A percentile compares a stretch with the other conserved stretches of the same genome.
phyloP scores from a whole-genome alignment of 2,113 vertebrate genomes.

The Cynocephalus volans region DNA sequence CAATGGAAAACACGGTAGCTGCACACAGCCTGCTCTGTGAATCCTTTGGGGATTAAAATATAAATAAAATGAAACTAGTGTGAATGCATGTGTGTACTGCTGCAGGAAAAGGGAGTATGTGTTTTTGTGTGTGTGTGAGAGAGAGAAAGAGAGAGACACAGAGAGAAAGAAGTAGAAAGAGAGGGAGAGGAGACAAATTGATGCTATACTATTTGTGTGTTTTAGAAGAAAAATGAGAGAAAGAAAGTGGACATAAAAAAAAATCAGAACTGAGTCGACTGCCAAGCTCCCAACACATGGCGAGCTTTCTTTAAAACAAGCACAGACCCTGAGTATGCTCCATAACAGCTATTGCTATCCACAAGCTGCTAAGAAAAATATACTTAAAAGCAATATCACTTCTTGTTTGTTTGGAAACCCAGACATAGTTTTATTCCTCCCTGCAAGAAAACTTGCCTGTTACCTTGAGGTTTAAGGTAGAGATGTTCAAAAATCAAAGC shows the following conservation, averaged over 20 bases:
- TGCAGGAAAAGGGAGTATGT: neutral
- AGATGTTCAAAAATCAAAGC: neutral
- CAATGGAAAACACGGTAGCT: constrained; percentile 85
- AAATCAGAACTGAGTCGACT: constrained; percentile 71
- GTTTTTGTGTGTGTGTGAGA: neutral
- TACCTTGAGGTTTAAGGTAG: neutral
- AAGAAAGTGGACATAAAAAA: constrained; percentile 75
- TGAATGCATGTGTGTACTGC: constrained; percentile 34
- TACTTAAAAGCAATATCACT: constrained; percentile 38
- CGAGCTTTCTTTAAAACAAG: constrained; percentile 77
- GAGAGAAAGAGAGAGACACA: too few species aligned
- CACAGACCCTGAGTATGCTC: constrained; percentile 57
- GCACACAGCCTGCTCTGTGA: constrained; percentile 82
- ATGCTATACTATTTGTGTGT: constrained; percentile 58
- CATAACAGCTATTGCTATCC: constrained; percentile 30
- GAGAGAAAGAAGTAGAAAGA: neutral
- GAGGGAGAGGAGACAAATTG: constrained; percentile 63
- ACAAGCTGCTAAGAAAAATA: constrained; percentile 66
- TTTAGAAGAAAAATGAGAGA: constrained; percentile 76
- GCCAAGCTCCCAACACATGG: constrained; percentile 79
- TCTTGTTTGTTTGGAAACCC: constrained; percentile 47
- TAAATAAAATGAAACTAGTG: constrained; percentile 56
- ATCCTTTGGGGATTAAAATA: constrained; percentile 77
- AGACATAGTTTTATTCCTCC: constrained; percentile 9
- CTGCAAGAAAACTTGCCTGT: constrained; percentile 13